Evolutionary conservation across 1,140 invertebrate genomes (phyloP).

Genomic region (Camponotus vicinus): DNA sequence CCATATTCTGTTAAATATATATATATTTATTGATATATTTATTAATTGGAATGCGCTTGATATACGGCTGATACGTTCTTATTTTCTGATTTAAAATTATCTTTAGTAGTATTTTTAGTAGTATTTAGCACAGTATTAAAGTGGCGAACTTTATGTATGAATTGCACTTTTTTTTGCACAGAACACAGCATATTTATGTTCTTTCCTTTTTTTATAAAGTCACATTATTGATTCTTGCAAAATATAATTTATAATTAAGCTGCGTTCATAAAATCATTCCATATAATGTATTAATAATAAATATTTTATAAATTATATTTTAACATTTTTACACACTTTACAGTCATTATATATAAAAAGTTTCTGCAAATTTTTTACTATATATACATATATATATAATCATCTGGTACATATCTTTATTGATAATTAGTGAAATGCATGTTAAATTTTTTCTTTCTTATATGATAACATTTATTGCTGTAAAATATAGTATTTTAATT

Average conservation of each 20-base stretch:
- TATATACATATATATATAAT: slow-evolving; percentile 43
- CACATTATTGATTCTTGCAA: not conserved
- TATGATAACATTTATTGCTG: slow-evolving; percentile 29
- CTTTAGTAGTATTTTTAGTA: slow-evolving; percentile 62
- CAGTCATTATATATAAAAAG: slow-evolving; percentile 1
- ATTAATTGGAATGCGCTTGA: slow-evolving; percentile 47
- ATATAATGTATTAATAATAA: slow-evolving; percentile 35
- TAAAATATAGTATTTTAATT: slow-evolving; percentile 28
- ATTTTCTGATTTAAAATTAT: slow-evolving; percentile 30
- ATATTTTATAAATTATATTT: slow-evolving; percentile 34
- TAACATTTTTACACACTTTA: slow-evolving; percentile 5
- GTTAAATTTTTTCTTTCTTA: slow-evolving; percentile 19
- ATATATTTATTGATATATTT: slow-evolving; percentile 32
- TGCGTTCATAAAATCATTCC: slow-evolving; percentile 4
- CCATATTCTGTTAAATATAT: slow-evolving; percentile 23
- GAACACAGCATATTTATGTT: not conserved
- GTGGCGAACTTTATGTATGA: slow-evolving; percentile 50
- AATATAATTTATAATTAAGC: slow-evolving; percentile 25
- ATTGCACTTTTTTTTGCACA: not conserved
- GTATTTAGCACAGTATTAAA: slow-evolving; percentile 69
- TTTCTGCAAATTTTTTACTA: slow-evolving; percentile 55
- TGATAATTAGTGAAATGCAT: slow-evolving; percentile 39
- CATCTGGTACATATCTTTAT: slow-evolving; percentile 41
- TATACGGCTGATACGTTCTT: slow-evolving; percentile 17
- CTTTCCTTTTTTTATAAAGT: slow-evolving; percentile 7